Base-by-base conservation (phyloP, 2,888 invertebrate species). In the Tethea ocularis region DNA sequence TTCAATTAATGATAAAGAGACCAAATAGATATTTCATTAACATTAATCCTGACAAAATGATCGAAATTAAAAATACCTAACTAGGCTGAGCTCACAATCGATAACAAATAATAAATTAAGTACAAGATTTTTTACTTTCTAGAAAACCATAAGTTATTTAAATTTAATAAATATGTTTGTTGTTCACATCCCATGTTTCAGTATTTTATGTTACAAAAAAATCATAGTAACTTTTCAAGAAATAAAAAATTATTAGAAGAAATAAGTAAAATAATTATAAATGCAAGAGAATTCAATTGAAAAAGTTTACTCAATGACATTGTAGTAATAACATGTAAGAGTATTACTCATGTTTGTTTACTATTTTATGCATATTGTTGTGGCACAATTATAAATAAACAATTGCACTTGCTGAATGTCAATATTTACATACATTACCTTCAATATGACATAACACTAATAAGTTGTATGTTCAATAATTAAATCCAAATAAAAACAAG, bases 321-420 rank as follows among this genome's bases (percentile, higher is more conserved):
- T 57, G 53, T 65, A 52, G 61, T 65, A 63, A 68, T 67, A 33
- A 33, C 33, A 69, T 68, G 69, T 71, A 71, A 75, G 68, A 75
- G 75, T 72, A 78, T 87, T 84, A 87, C 78, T 83, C 81, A 84
- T 82, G 77, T 78, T 83, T 91, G 89, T 89, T 89, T 89, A 91
- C 86, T 87, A 89, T 83, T 83, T 75, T 82, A 79, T 85, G 82
- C 80, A 87, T 77, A 82, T 83, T 84, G 86, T 84, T 85, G 78
- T 84, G 77, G 82, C 83, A 84, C 80, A 83, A 84, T 78, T 84
- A 82, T 83, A 86, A 86, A 87, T 83, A 86, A 86, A 87, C 80
- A 83, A 78, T 78, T 83, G 81, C 78, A 84, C 75, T 74, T 75
- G 65, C 67, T 71, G 67, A 74, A 80, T 80, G 81, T 83, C 77